These are phyloP conservation scores for Rhyacichthys aspro DNA, from an alignment of 2,797 vertebrate genomes.

Conservation along the genomic window DNA sequence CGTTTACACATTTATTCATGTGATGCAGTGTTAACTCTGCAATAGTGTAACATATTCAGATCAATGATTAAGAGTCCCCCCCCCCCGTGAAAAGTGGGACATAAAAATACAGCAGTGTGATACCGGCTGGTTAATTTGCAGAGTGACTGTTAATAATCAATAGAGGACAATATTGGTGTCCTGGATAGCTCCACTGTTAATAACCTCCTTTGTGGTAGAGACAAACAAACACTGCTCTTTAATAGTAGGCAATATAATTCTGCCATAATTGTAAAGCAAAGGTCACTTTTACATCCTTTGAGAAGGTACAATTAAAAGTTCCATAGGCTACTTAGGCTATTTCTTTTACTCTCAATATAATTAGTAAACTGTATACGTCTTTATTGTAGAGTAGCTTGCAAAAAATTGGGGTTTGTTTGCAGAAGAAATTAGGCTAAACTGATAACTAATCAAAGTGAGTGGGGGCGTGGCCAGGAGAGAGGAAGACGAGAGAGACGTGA, in stretches of 20 bases:
- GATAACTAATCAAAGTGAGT: conserved; percentile 7
- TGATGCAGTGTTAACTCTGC: too few relatives aligned
- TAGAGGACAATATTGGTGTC: conserved; percentile 31
- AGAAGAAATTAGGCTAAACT: neutral
- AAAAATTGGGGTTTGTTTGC: too few relatives aligned
- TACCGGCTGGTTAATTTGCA: conserved; percentile 1
- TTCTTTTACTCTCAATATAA: too few relatives aligned
- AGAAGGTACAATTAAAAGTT: too few relatives aligned
- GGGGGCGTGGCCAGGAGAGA: conserved; percentile 33
- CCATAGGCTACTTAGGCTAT: too few relatives aligned
- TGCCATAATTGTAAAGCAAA: conserved; percentile 39
- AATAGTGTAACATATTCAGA: neutral
- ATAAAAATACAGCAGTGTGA: conserved; percentile 9
- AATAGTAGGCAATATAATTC: conserved; percentile 12
- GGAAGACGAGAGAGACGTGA: conserved; percentile 74
- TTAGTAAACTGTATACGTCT: too few relatives aligned
- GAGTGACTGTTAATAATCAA: conserved; percentile 43
- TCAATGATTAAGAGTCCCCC: conserved; percentile 58
- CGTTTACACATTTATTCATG: too few relatives aligned
- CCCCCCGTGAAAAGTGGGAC: conserved; percentile 19
- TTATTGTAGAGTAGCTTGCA: too few relatives aligned
- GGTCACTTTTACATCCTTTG: conserved; percentile 13
- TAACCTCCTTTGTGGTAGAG: conserved; percentile 43
- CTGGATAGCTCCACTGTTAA: conserved; percentile 59
- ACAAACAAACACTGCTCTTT: conserved; percentile 29